Evolutionary conservation across 1,140 invertebrate genomes (phyloP).

Genomic region (Gonatopus flavifemur): DNA sequence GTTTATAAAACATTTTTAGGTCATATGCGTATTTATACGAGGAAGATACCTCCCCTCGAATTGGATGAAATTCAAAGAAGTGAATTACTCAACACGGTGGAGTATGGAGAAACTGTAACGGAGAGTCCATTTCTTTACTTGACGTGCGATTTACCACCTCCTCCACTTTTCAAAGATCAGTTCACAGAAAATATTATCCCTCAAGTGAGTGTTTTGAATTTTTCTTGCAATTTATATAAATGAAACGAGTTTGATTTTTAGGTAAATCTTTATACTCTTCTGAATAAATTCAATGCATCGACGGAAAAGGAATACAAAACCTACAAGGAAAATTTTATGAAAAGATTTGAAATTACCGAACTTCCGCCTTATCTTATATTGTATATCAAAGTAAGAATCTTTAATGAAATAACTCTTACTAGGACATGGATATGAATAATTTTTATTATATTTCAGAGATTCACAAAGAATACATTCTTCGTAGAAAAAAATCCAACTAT

Average conservation of each 20-base stretch:
- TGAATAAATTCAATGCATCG: slow-evolving; percentile 95
- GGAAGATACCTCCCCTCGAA: slow-evolving; percentile 93
- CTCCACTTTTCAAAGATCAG: slow-evolving; percentile 96
- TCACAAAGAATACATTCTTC: slow-evolving; percentile 99
- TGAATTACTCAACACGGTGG: slow-evolving; percentile 76
- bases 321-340: slow-evolving; percentile 98
- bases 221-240: neutral
- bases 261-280: slow-evolving; percentile 90
- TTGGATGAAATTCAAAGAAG: slow-evolving; percentile 86
- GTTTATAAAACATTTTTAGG: slow-evolving; percentile 96
- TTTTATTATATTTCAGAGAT: slow-evolving; percentile 67
- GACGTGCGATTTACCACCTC: slow-evolving; percentile 94
- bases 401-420: slow-evolving; percentile 1
- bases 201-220: slow-evolving; percentile 66
- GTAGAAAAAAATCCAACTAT: slow-evolving; percentile 99
- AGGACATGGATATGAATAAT: neutral
- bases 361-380: slow-evolving; percentile 97
- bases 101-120: slow-evolving; percentile 85
- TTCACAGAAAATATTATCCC: slow-evolving; percentile 98
- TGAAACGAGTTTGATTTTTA: slow-evolving; percentile 37
- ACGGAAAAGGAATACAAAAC: slow-evolving; percentile 98
- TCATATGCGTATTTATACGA: slow-evolving; percentile 90
- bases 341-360: slow-evolving; percentile 92
- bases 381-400: slow-evolving; percentile 79
- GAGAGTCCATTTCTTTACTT: slow-evolving; percentile 94